Conservation (phyloP, 2,113 vertebrate genomes). For the Entomyzon cyanotis region DNA sequence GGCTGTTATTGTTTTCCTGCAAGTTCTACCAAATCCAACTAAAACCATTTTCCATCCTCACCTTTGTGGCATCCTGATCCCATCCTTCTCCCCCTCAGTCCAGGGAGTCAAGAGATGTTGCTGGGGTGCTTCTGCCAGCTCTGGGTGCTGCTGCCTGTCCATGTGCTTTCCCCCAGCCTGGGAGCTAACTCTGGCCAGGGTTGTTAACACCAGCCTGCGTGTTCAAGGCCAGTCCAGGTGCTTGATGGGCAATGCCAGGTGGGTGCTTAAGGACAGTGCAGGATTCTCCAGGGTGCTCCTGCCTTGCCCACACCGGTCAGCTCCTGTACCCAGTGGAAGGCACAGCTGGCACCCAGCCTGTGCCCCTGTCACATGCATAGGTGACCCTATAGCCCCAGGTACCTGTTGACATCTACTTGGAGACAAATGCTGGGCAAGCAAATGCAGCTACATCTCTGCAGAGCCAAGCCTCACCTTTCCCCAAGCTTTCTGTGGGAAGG, state of each 20-base stretch:
- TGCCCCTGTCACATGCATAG: background rate
- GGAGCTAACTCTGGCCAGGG: no score
- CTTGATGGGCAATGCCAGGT: no score
- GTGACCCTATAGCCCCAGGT: background rate
- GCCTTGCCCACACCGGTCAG: background rate
- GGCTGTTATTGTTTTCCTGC: background rate
- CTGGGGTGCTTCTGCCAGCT: background rate
- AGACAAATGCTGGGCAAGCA: no score
- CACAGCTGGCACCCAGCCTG: background rate
- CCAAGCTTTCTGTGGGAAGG: accelerated
- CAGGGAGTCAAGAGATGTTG: background rate
- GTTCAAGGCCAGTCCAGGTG: no score
- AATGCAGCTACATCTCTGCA: background rate
- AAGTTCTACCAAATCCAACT: background rate
- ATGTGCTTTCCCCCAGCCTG: no score
- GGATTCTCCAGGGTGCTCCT: background rate
- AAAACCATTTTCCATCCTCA: background rate
- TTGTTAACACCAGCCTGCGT: background rate
- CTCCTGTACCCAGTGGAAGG: background rate
- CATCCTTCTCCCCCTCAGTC: background rate
- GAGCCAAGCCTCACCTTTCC: background rate
- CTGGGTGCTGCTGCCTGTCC: background rate
- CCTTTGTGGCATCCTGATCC: background rate
- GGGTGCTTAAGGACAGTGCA: background rate
- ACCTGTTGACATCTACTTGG: no score